Evolutionary conservation across 2,888 invertebrate genomes (phyloP), one percentile per base, ranked within the genome.

Genomic region (Tachina lurida): DNA sequence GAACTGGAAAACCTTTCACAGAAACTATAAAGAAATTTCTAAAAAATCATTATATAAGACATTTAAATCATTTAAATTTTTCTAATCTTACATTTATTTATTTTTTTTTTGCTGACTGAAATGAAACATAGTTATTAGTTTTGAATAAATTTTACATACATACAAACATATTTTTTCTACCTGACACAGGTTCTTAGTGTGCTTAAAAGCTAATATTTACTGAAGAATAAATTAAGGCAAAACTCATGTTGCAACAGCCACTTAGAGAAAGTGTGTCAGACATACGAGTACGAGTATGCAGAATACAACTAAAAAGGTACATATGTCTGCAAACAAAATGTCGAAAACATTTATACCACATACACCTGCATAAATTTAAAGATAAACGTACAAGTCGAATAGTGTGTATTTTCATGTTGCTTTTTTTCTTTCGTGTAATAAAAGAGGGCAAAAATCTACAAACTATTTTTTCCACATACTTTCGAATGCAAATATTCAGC

Each of bases 221-320:
- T 71, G 15, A 54, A n/a, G 70, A 74, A 85, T 82, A 82, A 85
- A 82, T 79, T 85, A 82, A 75, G 47, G 63, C 75, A 79, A 73
- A 85, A 70, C 56, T 82, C 75, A 79, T 86, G 75, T 79, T 75
- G 74, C 78, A 76, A 65, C 79, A 65, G 79, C 82, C 76, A 79
- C 78, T 82, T 85, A 70, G 10, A 47, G 75, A 85, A 86, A 79
- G 71, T 86, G 67, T 86, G 82, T 79, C 85, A 86, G 78, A 86
- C 85, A 71, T 41, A n/a, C n/a, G n/a, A n/a, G n/a, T n/a, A n/a
- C n/a, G n/a, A n/a, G n/a, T n/a, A 85, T 58, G 43, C 60, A 76
- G 54, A 41, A 17, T 47, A 31, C 17, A 71, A 39, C 47, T 13
- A 56, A 31, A 43, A 31, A 62, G 56, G 1, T 19, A 49, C 22